These are phyloP conservation scores for Balearica regulorum DNA, from an alignment of 2,797 vertebrate species.

Conservation along the genomic window DNA sequence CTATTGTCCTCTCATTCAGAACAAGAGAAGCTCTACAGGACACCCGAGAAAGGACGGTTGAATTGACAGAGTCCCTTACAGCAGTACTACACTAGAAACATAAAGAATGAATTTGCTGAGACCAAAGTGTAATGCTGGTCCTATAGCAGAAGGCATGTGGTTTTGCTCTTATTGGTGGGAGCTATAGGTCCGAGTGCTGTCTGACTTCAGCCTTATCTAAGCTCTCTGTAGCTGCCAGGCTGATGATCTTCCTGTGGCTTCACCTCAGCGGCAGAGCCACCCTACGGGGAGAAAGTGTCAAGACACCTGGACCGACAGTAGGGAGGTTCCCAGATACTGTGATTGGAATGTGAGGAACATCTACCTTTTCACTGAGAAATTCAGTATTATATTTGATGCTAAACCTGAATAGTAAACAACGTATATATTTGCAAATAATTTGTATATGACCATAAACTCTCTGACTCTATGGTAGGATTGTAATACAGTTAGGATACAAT, in stretches of 20 bases:
- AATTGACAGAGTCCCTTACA: neutral
- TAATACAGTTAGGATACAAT: neutral
- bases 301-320: neutral
- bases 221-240: neutral
- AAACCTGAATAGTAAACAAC: neutral
- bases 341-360: neutral
- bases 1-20: neutral
- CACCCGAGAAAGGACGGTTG: neutral
- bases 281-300: neutral
- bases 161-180: neutral
- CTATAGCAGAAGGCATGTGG: neutral
- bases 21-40: neutral
- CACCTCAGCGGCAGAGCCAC: neutral
- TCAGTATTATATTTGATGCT: neutral
- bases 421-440: neutral
- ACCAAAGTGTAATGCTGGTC: neutral
- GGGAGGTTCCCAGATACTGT: neutral
- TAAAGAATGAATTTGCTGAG: neutral
- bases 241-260: neutral
- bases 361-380: neutral
- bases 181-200: neutral
- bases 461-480: neutral
- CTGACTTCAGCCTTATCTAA: neutral
- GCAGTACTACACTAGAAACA: neutral
- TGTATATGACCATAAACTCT: neutral